Base-by-base conservation (phyloP, 2,797 vertebrate species). In the Pseudochirops cupreus region DNA sequence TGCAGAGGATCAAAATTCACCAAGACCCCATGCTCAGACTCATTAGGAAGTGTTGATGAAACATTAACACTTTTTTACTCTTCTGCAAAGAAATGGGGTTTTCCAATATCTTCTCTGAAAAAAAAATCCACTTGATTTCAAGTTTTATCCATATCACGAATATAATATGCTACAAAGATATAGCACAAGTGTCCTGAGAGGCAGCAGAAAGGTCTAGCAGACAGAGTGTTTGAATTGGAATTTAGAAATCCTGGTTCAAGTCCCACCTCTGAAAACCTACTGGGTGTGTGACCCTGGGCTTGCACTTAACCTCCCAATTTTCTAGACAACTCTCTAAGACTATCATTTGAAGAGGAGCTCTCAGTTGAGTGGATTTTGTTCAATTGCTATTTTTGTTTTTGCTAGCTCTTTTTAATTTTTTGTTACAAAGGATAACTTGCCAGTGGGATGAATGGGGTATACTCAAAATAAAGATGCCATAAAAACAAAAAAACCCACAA, bases 111-210 rank as follows among this genome's bases (percentile, higher is more conserved):
- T 58, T 29, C 7, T 21, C n/a, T 18, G 0, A 50, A 56, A 82
- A 9, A 57, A 74, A 74, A 74, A 29, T 39, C 5, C 26, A 93
- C 10, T 55, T 82, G 56, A 93, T 53, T 93, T 96, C 57, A 31
- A 92, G 52, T 91, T 96, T 96, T 94, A 91, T 82, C 87, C 92
- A 4, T 55, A 92, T 29, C 87, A 90, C n/a, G 92, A 21, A 91
- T 46, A 82, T 82, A 92, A 46, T 56, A 92, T 29, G 2, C 39
- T 87, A 16, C 57, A 92, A 92, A 96, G 33, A 0, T 91, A 74
- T 93, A 46, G 67, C 0, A 26, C 29, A 62, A 31, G 2, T 82
- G 21, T 24, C 21, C 21, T 46, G 39, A 82, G 21, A 82, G 74
- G 39, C 39, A 82, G 39, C 6, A 46, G 74, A 82, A 82, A 46